These are phyloP conservation scores for Leptinotarsa haldemani DNA, from an alignment of 2,888 invertebrate genomes.

Conservation along the genomic window DNA sequence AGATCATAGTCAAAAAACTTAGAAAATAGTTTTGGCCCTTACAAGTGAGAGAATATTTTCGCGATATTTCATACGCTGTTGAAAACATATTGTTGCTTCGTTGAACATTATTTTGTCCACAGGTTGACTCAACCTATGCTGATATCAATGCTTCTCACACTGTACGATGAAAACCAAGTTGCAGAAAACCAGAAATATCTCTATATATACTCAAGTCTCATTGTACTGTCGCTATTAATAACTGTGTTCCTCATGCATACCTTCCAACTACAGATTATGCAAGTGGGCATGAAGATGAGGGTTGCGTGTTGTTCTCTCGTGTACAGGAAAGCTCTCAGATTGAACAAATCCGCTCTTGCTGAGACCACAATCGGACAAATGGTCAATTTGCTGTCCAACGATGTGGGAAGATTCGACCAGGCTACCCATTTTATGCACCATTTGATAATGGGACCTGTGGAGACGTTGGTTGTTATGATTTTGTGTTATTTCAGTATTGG, in stretches of 20 bases:
- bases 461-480: constrained; percentile 69
- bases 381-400: constrained; percentile 77
- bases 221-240: constrained; percentile 77
- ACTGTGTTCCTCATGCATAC: constrained; percentile 77
- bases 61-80: no score
- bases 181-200: constrained; percentile 19
- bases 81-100: no score
- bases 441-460: constrained; percentile 64
- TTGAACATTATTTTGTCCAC: not conserved
- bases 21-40: no score
- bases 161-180: constrained; percentile 20
- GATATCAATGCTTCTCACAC: constrained; percentile 26
- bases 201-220: constrained; percentile 78
- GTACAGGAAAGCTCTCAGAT: constrained; percentile 68
- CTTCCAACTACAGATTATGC: constrained; percentile 85
- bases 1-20: no score
- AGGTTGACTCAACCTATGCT: constrained; percentile 34
- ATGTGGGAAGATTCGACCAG: constrained; percentile 85
- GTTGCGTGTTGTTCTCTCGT: constrained; percentile 51
- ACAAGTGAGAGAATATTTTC: no score
- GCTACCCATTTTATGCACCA: constrained; percentile 42
- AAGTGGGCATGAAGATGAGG: constrained; percentile 86
- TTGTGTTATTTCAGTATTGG: constrained; percentile 66
- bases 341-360: constrained; percentile 85
- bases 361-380: constrained; percentile 80